Evolutionary conservation across 2,888 invertebrate genomes (phyloP), one percentile per base, ranked within the genome.

Genomic region (Eupithecia subfuscata): DNA sequence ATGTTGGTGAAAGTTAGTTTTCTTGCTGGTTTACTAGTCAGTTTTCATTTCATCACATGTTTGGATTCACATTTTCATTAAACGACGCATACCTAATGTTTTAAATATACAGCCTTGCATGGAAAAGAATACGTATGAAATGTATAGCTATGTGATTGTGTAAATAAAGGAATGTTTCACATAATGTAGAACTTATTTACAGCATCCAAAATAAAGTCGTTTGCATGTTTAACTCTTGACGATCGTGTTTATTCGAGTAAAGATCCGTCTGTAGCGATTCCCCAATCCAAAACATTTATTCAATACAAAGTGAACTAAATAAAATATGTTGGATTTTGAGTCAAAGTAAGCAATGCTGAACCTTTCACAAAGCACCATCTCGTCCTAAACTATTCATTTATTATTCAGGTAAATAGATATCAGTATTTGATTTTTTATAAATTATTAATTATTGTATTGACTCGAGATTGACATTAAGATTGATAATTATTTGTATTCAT

Each of bases 81-180:
- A 63, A 0, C 63, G 63, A 30, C 30, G 16, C 11, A 30, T 16
- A 34, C 8, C 2, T 30, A 7, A 30, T 8, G 30, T 30, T 30
- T 30, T 14, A 30, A 63, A n/a, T 9, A 22, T 18, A 52, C 9
- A n/a, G 9, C 52, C 52, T n/a, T n/a, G 0, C 30, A 16, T 63
- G 30, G 30, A 63, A 14, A 16, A 30, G 14, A 2, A 14, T 30
- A 30, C 30, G 30, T 30, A 16, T 25, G 18, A 2, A 48, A 48
- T 18, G 16, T 45, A 45, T 30, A 34, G 45, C 45, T 52, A 52
- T 30, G 56, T 22, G 65, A 52, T 71, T 37, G 37, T 74, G 52
- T 69, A 74, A 74, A 74, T 70, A 70, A 74, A 74, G 40, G 45
- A 74, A 65, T 70, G n/a, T 48, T 65, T 69, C 64, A 69, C 69